A percentile compares a stretch with the other conserved stretches of the same genome.
phyloP scores from a whole-genome alignment of 1,140 invertebrate genomes.

The Trachymyrmex septentrionalis region DNA sequence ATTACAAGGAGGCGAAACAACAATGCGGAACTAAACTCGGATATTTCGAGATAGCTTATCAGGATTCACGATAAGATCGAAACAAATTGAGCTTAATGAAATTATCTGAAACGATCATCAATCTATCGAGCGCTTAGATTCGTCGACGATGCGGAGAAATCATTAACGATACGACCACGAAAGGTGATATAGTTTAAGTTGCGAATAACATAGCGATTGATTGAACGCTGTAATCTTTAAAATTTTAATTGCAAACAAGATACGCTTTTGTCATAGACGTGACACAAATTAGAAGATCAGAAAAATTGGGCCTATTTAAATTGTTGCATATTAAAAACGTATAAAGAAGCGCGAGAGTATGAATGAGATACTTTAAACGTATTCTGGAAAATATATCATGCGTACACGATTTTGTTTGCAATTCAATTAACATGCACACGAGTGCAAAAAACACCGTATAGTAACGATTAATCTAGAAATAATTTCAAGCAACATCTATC shows the following conservation, averaged over 20 bases:
- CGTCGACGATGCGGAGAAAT: neutral
- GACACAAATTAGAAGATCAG: constrained; percentile 3
- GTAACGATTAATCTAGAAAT: too few relatives aligned
- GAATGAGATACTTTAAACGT: neutral
- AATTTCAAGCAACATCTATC: neutral
- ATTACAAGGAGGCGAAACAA: neutral
- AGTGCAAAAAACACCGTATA: too few relatives aligned
- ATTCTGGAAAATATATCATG: neutral
- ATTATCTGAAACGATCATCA: constrained; percentile 9
- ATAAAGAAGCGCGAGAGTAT: neutral
- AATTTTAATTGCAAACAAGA: neutral
- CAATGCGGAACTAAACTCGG: neutral
- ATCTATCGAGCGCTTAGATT: constrained; percentile 4
- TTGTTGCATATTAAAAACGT: neutral
- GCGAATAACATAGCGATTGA: neutral
- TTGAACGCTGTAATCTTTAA: neutral
- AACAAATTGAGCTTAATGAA: constrained; percentile 39
- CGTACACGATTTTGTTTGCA: neutral
- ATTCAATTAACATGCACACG: neutral
- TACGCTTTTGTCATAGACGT: neutral
- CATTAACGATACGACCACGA: neutral
- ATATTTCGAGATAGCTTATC: constrained; percentile 11
- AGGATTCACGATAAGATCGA: neutral
- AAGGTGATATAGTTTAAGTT: neutral
- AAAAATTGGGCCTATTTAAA: neutral